Conservation (phyloP, 2,113 vertebrate genomes). For the Arizona elegans region DNA sequence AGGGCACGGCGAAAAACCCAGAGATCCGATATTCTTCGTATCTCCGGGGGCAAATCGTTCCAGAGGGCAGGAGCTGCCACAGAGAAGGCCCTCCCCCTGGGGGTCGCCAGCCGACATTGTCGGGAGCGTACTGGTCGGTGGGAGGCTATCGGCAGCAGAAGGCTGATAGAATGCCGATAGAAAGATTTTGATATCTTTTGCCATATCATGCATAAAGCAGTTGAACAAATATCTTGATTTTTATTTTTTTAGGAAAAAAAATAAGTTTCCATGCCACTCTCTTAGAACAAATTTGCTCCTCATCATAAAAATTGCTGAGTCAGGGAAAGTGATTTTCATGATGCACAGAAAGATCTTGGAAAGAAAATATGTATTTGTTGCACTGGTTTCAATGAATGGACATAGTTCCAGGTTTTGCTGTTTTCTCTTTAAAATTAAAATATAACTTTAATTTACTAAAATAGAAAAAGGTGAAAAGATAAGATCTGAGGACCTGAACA, state of each 20-base stretch:
- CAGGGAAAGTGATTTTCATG: background rate
- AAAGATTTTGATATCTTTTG: background rate
- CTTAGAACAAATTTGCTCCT: fast-evolving
- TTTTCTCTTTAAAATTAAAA: background rate
- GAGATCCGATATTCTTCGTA: too few species aligned
- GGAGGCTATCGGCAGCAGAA: too few species aligned
- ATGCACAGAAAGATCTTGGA: background rate
- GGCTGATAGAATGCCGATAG: too few species aligned
- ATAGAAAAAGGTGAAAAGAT: background rate
- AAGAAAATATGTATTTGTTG: background rate
- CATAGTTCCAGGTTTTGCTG: background rate
- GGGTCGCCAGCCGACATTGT: too few species aligned
- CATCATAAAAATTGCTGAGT: background rate
- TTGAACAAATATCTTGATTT: fast-evolving
- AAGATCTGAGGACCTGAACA: background rate
- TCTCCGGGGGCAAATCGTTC: too few species aligned
- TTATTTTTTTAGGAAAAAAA: background rate
- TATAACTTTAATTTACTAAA: background rate
- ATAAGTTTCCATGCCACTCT: fast-evolving
- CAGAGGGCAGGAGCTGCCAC: too few species aligned
- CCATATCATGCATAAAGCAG: fast-evolving
- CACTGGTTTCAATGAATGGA: background rate
- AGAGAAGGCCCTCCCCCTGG: too few species aligned
- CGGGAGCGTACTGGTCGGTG: too few species aligned
- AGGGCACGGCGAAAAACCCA: too few species aligned